Conservation (phyloP, 2,797 vertebrate species). For the Carcharodon carcharias region DNA sequence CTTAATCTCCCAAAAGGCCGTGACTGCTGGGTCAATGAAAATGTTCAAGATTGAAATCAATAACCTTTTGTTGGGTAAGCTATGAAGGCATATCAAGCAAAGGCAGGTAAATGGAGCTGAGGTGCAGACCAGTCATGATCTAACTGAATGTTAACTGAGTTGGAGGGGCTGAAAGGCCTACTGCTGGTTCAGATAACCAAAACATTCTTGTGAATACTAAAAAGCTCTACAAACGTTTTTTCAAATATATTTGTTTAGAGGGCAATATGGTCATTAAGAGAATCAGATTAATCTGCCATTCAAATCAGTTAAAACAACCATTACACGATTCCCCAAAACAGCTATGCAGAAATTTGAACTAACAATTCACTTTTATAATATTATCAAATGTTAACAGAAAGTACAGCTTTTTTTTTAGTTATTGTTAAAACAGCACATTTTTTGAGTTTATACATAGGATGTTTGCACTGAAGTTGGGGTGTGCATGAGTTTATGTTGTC, state of each 20-base stretch:
- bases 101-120: not conserved
- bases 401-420: not conserved
- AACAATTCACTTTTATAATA: not conserved
- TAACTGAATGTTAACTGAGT: not conserved
- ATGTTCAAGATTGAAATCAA: not conserved
- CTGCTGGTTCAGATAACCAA: not conserved
- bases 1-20: not conserved
- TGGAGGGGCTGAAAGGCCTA: not conserved
- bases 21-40: not conserved
- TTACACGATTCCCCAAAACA: conserved; percentile 7
- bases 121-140: not conserved
- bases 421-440: not conserved
- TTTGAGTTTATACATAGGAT: not conserved
- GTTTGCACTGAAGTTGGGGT: not conserved
- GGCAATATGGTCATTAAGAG: not conserved
- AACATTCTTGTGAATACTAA: not conserved
- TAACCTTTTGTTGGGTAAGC: not conserved
- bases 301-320: conserved; percentile 19
- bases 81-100: not conserved
- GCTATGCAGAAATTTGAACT: not conserved
- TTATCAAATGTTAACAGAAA: not conserved
- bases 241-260: not conserved
- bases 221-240: not conserved
- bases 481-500: not conserved
- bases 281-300: conserved; percentile 20